Base-by-base conservation (phyloP, 2,888 invertebrate genomes). In the Syritta pipiens region DNA sequence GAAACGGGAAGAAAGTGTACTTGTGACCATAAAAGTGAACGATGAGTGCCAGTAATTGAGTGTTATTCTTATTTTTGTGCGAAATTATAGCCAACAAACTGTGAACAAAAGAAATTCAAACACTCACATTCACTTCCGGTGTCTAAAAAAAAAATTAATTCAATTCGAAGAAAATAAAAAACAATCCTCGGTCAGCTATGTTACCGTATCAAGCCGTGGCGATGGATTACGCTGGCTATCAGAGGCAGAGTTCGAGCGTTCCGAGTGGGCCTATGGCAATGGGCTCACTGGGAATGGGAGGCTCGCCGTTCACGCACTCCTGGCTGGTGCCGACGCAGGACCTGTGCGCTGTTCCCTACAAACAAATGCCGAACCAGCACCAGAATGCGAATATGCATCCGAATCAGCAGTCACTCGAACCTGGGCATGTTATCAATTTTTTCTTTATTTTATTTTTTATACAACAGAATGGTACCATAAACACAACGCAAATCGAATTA, bases 241-340 rank as follows among this genome's bases (percentile, higher is more conserved):
- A 92, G 90, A 91, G 92, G 89, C 91, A 93, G 77, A 85, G 86
- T 89, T 85, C 87, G 53, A 87, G 86, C 3, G 87, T 88, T 82
- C 87, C 87, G 1, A 86, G 87, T 53, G 85, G 87, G 26, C 88
- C 88, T 57, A 89, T 89, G 89, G 83, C 84, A 28, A 87, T 88
- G 86, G 90, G 91, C 83, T 86, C 89, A 84, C 90, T 92, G 89
- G 92, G 92, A 83, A 91, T 92, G 87, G 86, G 85, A 57, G 85
- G 85, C 55, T 91, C 85, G 89, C 93, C 96, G 87, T 96, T 96
- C 92, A 94, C 95, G 89, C 96, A 96, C 93, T 96, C 96, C 91
- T 96, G 96, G 96, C 95, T 96, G 93, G 95, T 96, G 91, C 93
- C 93, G 90, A 94, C 94, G 91, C 95, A 95, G 94, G 95, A 96